Evolutionary conservation across 2,797 vertebrate genomes (phyloP).

Genomic region (Discoglossus pictus): DNA sequence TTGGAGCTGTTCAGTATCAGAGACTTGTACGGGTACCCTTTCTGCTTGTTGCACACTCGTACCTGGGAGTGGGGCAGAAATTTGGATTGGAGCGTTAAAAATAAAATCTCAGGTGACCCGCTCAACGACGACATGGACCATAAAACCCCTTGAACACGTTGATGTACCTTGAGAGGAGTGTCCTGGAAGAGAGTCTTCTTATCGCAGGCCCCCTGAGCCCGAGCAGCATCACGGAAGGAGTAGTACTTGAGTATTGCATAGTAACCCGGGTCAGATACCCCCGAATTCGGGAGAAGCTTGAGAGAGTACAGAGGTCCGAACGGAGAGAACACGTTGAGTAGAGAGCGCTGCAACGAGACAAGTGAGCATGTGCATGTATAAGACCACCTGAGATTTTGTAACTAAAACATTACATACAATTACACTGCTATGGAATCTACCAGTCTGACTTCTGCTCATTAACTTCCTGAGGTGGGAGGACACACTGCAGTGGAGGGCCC

Average conservation of each 20-base stretch:
- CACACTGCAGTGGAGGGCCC: too few relatives aligned
- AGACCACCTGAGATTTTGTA: neutral
- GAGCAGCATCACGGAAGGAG: conserved; percentile 69
- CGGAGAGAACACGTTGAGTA: conserved; percentile 67
- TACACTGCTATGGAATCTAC: too few relatives aligned
- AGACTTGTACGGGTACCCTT: conserved; percentile 52
- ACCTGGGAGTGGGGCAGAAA: conserved; percentile 67
- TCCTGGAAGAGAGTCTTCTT: conserved; percentile 69
- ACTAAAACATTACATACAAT: neutral
- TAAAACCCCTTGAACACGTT: too few relatives aligned
- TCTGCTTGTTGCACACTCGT: conserved; percentile 71
- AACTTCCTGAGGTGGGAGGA: too few relatives aligned
- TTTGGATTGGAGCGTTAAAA: too few relatives aligned
- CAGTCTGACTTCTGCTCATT: too few relatives aligned
- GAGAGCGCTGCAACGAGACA: conserved; percentile 58
- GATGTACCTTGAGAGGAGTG: conserved; percentile 72
- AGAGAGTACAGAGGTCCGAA: conserved; percentile 79
- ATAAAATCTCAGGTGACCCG: neutral
- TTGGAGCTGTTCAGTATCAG: conserved; percentile 69
- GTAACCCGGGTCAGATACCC: conserved; percentile 67
- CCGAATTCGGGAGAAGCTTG: conserved; percentile 69
- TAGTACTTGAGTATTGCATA: conserved; percentile 79
- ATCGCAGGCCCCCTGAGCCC: conserved; percentile 69
- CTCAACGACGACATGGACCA: too few relatives aligned
- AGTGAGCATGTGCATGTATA: neutral